Conservation (phyloP, 1,140 invertebrate species). For the Ectropis grisescens region DNA sequence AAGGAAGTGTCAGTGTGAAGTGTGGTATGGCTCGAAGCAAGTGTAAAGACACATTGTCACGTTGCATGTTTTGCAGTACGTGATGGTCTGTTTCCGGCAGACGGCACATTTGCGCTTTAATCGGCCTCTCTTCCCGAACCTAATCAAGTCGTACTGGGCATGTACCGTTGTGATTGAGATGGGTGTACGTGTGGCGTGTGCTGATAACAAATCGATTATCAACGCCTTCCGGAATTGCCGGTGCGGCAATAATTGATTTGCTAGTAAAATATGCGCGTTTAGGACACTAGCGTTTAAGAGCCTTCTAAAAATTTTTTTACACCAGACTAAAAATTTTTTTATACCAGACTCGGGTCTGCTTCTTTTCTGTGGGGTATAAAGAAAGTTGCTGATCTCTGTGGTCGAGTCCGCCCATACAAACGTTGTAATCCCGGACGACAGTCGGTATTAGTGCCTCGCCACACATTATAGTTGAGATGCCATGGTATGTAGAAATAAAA, state of each 20-base stretch:
- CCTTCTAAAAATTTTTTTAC: too few species aligned
- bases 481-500: constrained; percentile 26
- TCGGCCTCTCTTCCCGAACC: too few species aligned
- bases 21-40: too few species aligned
- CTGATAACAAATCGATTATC: neutral
- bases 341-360: too few species aligned
- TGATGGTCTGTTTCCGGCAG: neutral
- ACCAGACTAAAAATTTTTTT: too few species aligned
- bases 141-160: neutral
- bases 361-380: too few species aligned
- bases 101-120: neutral
- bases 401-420: constrained; percentile 6
- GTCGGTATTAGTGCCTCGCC: constrained; percentile 4
- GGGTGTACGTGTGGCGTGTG: too few species aligned
- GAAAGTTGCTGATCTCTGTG: constrained; percentile 11
- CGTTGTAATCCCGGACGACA: constrained; percentile 16
- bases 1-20: too few species aligned
- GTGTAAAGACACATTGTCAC: neutral
- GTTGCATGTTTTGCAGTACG: constrained; percentile 2
- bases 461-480: neutral
- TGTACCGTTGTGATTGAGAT: too few species aligned
- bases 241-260: too few species aligned
- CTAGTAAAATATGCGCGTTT: too few species aligned
- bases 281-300: too few species aligned
- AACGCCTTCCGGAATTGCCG: neutral